phyloP scores from a whole-genome alignment of 92 coral and sea anemone species.

The Phymanthus crucifer region DNA sequence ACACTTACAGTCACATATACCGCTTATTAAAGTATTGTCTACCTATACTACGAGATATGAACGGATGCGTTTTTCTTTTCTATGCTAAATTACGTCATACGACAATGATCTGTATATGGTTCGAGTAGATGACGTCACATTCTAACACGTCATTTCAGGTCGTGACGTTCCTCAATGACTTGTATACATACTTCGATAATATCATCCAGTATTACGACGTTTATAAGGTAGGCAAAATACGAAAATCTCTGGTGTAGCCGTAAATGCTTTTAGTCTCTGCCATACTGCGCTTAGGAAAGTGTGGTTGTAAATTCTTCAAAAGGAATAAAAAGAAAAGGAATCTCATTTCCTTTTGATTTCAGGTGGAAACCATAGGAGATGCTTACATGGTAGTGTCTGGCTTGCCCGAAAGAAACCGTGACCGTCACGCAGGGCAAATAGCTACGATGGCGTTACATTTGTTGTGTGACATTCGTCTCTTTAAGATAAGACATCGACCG shows the following conservation, averaged over 20 bases:
- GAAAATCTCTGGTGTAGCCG: no score
- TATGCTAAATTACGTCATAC: no score
- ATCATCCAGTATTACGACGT: slow-evolving; percentile 80
- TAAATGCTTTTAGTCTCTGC: no score
- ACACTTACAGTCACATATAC: no score
- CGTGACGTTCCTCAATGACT: slow-evolving; percentile 76
- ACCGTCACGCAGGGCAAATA: slow-evolving; percentile 78
- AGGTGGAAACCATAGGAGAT: slow-evolving; percentile 93
- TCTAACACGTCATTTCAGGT: slow-evolving; percentile 38
- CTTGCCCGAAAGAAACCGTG: slow-evolving; percentile 67
- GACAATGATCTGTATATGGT: no score
- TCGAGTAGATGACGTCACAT: no score
- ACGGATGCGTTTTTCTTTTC: no score
- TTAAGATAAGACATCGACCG: slow-evolving; percentile 68
- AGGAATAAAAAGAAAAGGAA: no score
- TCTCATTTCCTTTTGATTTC: not conserved
- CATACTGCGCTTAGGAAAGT: not conserved
- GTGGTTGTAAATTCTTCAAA: not conserved
- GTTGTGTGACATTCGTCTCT: slow-evolving; percentile 66
- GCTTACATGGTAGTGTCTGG: slow-evolving; percentile 92
- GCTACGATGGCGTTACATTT: slow-evolving; percentile 86
- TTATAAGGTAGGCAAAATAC: slow-evolving; percentile 60
- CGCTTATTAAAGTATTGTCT: no score
- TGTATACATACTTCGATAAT: slow-evolving; percentile 81
- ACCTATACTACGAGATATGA: no score